Evolutionary conservation across 2,888 invertebrate genomes (phyloP).

Genomic region (Andrena camellia): DNA sequence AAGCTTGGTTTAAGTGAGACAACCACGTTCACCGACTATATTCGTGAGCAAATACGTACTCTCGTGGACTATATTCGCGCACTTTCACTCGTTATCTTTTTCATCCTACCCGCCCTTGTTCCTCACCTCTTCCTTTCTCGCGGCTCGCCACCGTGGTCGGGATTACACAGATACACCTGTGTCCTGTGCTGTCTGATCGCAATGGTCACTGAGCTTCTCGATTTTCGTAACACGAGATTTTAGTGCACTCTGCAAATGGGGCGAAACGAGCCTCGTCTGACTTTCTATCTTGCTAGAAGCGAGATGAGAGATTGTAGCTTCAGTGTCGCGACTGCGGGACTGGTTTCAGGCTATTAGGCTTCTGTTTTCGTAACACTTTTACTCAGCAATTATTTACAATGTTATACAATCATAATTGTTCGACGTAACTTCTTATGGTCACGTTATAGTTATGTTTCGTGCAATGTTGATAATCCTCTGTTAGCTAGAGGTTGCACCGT

Average conservation of each 20-base stretch:
- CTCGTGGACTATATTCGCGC: conserved; percentile 31
- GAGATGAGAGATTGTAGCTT: neutral
- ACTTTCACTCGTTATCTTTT: conserved; percentile 58
- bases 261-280: conserved; percentile 10
- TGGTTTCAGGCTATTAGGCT: conserved; percentile 12
- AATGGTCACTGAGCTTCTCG: conserved; percentile 14
- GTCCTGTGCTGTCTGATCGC: conserved; percentile 4
- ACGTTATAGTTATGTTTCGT: neutral
- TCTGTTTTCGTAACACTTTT: conserved; percentile 4
- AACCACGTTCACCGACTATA: neutral
- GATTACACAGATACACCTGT: conserved; percentile 34
- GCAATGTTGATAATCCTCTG: neutral
- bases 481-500: neutral
- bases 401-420: neutral
- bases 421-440: neutral
- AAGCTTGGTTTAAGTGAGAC: conserved; percentile 33
- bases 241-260: neutral
- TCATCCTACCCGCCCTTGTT: conserved; percentile 21
- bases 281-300: neutral
- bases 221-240: conserved; percentile 54
- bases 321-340: neutral
- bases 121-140: neutral
- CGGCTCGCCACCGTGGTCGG: conserved; percentile 10
- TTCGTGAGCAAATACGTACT: conserved; percentile 1
- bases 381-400: neutral